Conservation (phyloP, 92 coral and sea anemone species). For the Muricea muricata region DNA sequence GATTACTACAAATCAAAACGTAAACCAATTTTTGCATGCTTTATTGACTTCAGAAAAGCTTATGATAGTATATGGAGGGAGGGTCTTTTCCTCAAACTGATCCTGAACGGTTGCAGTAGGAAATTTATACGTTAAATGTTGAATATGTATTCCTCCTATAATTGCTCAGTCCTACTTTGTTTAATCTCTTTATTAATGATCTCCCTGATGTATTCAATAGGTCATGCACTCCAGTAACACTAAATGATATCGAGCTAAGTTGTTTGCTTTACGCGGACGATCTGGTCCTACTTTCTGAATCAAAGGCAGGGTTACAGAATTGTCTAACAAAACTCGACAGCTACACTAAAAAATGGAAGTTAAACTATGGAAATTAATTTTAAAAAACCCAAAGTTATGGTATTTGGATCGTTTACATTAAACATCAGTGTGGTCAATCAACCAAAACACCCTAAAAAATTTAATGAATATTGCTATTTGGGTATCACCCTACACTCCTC, state of each 20-base stretch:
- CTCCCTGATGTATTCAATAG: slow-evolving; percentile 13
- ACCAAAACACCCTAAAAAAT: background rate
- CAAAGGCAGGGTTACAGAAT: background rate
- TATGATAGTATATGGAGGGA: slow-evolving; percentile 52
- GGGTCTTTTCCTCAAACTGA: slow-evolving; percentile 44
- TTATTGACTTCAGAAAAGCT: slow-evolving; percentile 51
- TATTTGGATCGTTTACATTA: slow-evolving; percentile 3
- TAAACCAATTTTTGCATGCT: slow-evolving; percentile 46
- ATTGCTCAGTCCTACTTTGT: slow-evolving; percentile 44
- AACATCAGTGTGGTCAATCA: background rate
- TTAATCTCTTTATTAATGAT: background rate
- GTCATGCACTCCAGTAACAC: slow-evolving; percentile 29
- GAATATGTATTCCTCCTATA: slow-evolving; percentile 32
- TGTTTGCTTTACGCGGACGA: slow-evolving; percentile 31
- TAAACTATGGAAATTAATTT: background rate
- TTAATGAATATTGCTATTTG: slow-evolving; percentile 17
- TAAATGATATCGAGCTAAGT: background rate
- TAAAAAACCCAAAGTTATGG: slow-evolving; percentile 23
- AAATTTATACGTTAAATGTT: slow-evolving; percentile 17
- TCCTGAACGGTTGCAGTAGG: slow-evolving; percentile 16
- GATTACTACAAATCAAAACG: slow-evolving; percentile 25
- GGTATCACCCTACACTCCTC: slow-evolving; percentile 7
- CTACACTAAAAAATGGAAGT: slow-evolving; percentile 38
- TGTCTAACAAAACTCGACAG: background rate
- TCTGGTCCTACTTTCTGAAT: background rate